Evolutionary conservation across 2,888 invertebrate genomes (phyloP).

Genomic region (Cosmia trapezina): DNA sequence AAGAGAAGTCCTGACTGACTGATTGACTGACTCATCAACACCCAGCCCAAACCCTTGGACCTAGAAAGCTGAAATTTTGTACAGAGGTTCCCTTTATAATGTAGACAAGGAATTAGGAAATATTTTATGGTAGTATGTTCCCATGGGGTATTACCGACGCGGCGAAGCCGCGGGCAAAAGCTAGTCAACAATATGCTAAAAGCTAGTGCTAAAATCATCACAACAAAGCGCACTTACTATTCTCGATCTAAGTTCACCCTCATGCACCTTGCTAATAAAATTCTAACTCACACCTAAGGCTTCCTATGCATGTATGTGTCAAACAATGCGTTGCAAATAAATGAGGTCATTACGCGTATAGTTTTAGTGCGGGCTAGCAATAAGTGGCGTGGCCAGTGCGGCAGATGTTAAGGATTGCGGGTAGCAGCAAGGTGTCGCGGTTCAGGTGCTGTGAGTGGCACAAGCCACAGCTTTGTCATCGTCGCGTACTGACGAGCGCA

Average conservation of each 20-base stretch:
- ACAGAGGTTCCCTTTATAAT: too few relatives aligned
- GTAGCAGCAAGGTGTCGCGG: constrained; percentile 82
- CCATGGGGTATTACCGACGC: too few relatives aligned
- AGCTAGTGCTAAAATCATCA: background rate
- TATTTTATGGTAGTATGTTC: too few relatives aligned
- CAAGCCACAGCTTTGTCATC: constrained; percentile 85
- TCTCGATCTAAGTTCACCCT: background rate
- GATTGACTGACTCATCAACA: too few relatives aligned
- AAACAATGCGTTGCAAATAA: constrained; percentile 49
- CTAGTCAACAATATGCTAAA: background rate
- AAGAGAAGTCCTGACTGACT: too few relatives aligned
- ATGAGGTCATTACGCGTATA: constrained; percentile 51
- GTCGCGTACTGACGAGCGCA: constrained; percentile 70
- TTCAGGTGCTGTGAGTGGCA: constrained; percentile 85
- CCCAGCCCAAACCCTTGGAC: too few relatives aligned
- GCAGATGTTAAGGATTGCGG: constrained; percentile 86
- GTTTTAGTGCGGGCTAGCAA: constrained; percentile 61
- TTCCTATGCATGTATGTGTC: constrained; percentile 10
- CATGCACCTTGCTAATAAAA: constrained; percentile 31
- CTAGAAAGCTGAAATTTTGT: too few relatives aligned
- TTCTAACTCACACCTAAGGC: constrained; percentile 29
- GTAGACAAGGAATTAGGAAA: too few relatives aligned
- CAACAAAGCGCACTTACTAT: background rate
- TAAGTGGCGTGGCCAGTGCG: constrained; percentile 61
- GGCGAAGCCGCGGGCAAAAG: too few relatives aligned